phyloP scores from a whole-genome alignment of 2,888 invertebrate genomes.

The Agapetus fuscipes region DNA sequence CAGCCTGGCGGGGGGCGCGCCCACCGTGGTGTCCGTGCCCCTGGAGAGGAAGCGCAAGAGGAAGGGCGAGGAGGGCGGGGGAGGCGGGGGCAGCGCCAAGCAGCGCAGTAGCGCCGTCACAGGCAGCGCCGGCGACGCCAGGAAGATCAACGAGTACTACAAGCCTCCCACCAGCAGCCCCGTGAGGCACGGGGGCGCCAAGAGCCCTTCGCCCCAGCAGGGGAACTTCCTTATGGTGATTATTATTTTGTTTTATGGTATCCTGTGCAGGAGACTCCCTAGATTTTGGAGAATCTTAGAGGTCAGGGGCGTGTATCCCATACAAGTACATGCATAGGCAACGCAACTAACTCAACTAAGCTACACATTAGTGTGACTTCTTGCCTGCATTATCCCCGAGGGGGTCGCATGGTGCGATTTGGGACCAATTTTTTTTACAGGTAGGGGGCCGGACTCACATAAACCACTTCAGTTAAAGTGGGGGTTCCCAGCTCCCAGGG shows the following conservation, averaged over 20 bases:
- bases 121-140: conserved; percentile 53
- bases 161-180: conserved; percentile 78
- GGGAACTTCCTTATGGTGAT: conserved; percentile 72
- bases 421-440: too few relatives aligned
- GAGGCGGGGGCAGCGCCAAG: conserved; percentile 32
- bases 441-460: too few relatives aligned
- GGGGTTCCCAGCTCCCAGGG: too few relatives aligned
- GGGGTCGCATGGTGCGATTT: too few relatives aligned
- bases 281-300: too few relatives aligned
- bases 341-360: too few relatives aligned
- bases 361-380: too few relatives aligned
- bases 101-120: conserved; percentile 30
- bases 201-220: conserved; percentile 74
- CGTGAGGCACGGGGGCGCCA: conserved; percentile 69
- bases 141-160: conserved; percentile 89
- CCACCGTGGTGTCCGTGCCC: conserved; percentile 18
- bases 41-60: conserved; percentile 23
- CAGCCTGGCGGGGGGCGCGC: conserved; percentile 21
- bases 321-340: too few relatives aligned
- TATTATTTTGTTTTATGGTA: conserved; percentile 18
- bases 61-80: conserved; percentile 23
- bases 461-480: too few relatives aligned
- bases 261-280: too few relatives aligned
- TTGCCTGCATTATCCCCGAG: too few relatives aligned
- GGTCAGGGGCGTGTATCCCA: too few relatives aligned